A percentile compares a stretch with the other conserved stretches of the same genome.
Evolutionary conservation across 1,140 invertebrate genomes (phyloP).

Genomic region (Spodoptera frugiperda): DNA sequence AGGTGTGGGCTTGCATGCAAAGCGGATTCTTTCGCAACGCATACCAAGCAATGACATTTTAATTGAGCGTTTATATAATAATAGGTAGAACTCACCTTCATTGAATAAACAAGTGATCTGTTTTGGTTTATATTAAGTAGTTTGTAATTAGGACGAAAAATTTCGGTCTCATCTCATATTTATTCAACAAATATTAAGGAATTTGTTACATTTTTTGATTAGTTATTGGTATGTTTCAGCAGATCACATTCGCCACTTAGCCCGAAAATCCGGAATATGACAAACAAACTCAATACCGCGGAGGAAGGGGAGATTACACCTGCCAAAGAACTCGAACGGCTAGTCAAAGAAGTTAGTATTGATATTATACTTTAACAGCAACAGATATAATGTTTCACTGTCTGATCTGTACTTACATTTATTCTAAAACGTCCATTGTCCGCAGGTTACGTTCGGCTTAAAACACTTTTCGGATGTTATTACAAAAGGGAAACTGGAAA

Average conservation of each 20-base stretch:
- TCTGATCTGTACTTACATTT: conserved; percentile 18
- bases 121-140: conserved; percentile 1
- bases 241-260: conserved; percentile 88
- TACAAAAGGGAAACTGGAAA: conserved; percentile 95
- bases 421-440: conserved; percentile 65
- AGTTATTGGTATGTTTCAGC: conserved; percentile 26
- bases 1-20: conserved; percentile 66
- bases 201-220: too few relatives aligned
- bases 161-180: neutral
- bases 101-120: conserved; percentile 14
- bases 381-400: conserved; percentile 26
- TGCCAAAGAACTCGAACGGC: conserved; percentile 87
- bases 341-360: conserved; percentile 88
- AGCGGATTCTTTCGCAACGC: conserved; percentile 74
- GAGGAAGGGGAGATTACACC: conserved; percentile 87
- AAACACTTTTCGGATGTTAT: conserved; percentile 96
- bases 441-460: conserved; percentile 92
- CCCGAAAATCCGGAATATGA: conserved; percentile 86
- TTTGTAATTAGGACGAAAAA: neutral
- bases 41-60: conserved; percentile 56
- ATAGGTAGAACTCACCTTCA: conserved; percentile 2
- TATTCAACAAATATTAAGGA: too few relatives aligned
- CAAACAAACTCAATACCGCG: conserved; percentile 75
- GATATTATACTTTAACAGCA: neutral
- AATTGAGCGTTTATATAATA: conserved; percentile 32